Percentiles rank a stretch among this genome's conserved stretches.
Evolutionary conservation across 2,888 invertebrate genomes (phyloP).

Genomic region (Auanema sp.): DNA sequence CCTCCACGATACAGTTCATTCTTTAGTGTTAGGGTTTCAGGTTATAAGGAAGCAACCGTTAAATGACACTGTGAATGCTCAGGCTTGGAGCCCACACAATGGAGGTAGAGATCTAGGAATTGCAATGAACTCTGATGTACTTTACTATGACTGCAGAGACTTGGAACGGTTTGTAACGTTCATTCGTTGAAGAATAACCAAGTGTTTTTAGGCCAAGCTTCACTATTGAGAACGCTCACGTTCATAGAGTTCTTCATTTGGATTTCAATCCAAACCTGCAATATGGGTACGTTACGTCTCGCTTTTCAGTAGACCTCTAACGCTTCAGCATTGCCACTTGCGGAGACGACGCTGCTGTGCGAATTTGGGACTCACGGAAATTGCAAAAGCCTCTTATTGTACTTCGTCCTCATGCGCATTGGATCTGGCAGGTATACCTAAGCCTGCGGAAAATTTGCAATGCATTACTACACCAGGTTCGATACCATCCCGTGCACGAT

Average conservation of each 20-base stretch:
- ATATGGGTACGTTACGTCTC: conserved; percentile 34
- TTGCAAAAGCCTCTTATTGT: conserved; percentile 75
- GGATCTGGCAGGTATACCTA: conserved; percentile 60
- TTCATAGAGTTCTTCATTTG: conserved; percentile 82
- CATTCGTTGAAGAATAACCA: neutral
- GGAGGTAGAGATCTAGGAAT: conserved; percentile 83
- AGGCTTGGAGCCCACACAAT: conserved; percentile 94
- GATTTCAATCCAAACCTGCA: conserved; percentile 92
- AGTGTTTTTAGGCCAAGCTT: conserved; percentile 75
- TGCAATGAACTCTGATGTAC: conserved; percentile 65
- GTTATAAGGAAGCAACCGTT: conserved; percentile 66
- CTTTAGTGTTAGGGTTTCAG: neutral
- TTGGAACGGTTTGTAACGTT: conserved; percentile 10
- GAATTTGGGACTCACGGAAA: conserved; percentile 91
- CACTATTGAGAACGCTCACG: conserved; percentile 83
- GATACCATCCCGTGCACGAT: conserved; percentile 95
- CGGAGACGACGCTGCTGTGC: conserved; percentile 91
- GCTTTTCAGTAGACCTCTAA: too few species aligned
- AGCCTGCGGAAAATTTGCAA: neutral
- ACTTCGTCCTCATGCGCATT: conserved; percentile 69
- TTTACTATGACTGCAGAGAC: conserved; percentile 32
- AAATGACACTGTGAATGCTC: conserved; percentile 72
- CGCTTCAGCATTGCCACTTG: conserved; percentile 78
- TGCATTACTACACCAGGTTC: conserved; percentile 68
- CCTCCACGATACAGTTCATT: neutral